Conservation (phyloP, 1,140 invertebrate genomes). For the Leptopilina boulardi region DNA sequence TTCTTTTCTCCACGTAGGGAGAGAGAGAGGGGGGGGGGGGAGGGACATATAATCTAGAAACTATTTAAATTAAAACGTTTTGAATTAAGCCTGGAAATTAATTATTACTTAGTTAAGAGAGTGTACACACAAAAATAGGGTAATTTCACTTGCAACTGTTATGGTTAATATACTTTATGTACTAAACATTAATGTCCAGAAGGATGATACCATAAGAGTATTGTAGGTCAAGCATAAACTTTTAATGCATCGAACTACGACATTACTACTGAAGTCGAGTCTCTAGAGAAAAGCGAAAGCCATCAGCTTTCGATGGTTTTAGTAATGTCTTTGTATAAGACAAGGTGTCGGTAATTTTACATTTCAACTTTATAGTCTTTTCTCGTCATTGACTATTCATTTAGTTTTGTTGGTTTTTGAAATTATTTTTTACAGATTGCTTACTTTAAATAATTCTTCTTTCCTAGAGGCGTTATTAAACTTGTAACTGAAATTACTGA, state of each 20-base stretch:
- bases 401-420: neutral
- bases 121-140: conserved; percentile 34
- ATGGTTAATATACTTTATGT: conserved; percentile 20
- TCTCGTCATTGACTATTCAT: conserved; percentile 10
- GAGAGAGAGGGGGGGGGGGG: too few species aligned
- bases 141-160: conserved; percentile 39
- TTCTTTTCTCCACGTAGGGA: neutral
- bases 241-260: conserved; percentile 59
- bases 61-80: conserved; percentile 38
- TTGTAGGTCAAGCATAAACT: conserved; percentile 68
- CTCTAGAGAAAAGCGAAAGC: conserved; percentile 42
- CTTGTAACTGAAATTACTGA: too few species aligned
- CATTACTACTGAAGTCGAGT: conserved; percentile 55
- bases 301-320: neutral
- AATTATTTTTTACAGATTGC: neutral
- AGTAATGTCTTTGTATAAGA: neutral
- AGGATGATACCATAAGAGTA: conserved; percentile 27
- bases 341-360: conserved; percentile 7
- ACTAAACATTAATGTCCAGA: conserved; percentile 38
- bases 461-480: too few species aligned
- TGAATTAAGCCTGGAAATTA: conserved; percentile 45
- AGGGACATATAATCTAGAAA: neutral
- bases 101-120: conserved; percentile 31
- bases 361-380: conserved; percentile 16
- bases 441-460: neutral